Percentiles rank a stretch among this genome's conserved stretches.
Conservation (phyloP, 2,888 invertebrate genomes). For the Cheilosia pagana region DNA sequence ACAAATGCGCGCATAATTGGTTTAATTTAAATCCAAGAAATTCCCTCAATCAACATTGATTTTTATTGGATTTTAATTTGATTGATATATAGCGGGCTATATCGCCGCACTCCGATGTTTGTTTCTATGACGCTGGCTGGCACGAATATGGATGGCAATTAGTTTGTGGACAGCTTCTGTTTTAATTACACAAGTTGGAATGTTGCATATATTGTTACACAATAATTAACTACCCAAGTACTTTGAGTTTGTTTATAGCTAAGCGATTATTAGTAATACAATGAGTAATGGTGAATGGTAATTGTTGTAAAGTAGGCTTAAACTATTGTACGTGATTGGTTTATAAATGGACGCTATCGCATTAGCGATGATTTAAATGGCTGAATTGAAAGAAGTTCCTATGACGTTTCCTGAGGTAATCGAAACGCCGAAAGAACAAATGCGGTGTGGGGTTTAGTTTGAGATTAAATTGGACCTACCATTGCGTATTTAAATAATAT, state of each 20-base stretch:
- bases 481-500: no score
- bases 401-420: no score
- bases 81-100: slow-evolving; percentile 59
- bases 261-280: background rate
- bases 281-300: background rate
- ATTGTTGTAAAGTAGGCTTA: no score
- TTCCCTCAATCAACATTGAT: slow-evolving; percentile 55
- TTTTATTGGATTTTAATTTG: slow-evolving; percentile 74
- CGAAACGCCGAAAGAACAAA: no score
- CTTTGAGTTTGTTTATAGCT: background rate
- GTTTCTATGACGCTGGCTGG: slow-evolving; percentile 17
- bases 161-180: slow-evolving; percentile 54
- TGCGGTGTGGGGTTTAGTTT: no score
- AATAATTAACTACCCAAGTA: slow-evolving; percentile 10
- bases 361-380: no score
- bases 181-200: slow-evolving; percentile 31
- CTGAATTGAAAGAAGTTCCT: no score
- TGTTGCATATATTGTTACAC: slow-evolving; percentile 27
- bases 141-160: slow-evolving; percentile 22
- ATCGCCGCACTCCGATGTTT: slow-evolving; percentile 30
- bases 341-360: no score
- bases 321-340: no score
- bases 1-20: slow-evolving; percentile 47
- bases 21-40: slow-evolving; percentile 58
- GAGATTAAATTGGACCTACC: no score